Base-by-base conservation (phyloP, 2,888 invertebrate genomes). In the Sipha maydis region DNA sequence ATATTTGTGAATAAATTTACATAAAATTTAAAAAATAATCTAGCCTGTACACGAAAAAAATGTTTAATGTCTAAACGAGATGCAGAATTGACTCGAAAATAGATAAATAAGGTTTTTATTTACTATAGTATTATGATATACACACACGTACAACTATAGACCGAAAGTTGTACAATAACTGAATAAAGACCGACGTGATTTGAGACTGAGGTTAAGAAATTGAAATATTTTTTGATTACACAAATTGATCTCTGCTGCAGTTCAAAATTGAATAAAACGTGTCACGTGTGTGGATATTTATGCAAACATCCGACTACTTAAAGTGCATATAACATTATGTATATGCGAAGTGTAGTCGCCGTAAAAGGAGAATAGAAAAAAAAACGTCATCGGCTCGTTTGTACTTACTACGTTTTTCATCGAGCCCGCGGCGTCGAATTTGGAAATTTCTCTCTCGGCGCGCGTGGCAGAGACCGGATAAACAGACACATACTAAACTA, bases 361-460 rank as follows among this genome's bases (percentile, higher is more conserved):
- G 73, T 28, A 28, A 76, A 82, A 82, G 69, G 56, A 75, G 34
- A n/a, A 4, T 61, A 25, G 21, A 69, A 8, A 69, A 11, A 76
- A 84, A 75, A 48, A 11, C 54, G 11, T 28, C 77, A 48, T 19
- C 56, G 21, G 41, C 25, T 54, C 31, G 17, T 8, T 48, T 75
- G 9, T 9, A 11, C n/a, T 14, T 48, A 19, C 38, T 3, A 38
- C 34, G 84, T 25, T 84, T 76, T 84, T 84, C 84, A 76, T 76
- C 56, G 19, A 28, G 76, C 84, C 77, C 77, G 77, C 48, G 67
- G 67, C 31, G 67, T 8, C 85, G 67, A 85, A 85, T 85, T 85
- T 25, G 85, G 85, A 85, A 85, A 85, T 85, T 77, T 85, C 84
- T 85, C 76, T 85, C 84, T 1, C 11, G 28, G 38, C 21, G 19